A percentile compares a stretch with the other conserved stretches of the same genome.
phyloP scores from a whole-genome alignment of 2,888 invertebrate genomes.

The Pheosia gnoma region DNA sequence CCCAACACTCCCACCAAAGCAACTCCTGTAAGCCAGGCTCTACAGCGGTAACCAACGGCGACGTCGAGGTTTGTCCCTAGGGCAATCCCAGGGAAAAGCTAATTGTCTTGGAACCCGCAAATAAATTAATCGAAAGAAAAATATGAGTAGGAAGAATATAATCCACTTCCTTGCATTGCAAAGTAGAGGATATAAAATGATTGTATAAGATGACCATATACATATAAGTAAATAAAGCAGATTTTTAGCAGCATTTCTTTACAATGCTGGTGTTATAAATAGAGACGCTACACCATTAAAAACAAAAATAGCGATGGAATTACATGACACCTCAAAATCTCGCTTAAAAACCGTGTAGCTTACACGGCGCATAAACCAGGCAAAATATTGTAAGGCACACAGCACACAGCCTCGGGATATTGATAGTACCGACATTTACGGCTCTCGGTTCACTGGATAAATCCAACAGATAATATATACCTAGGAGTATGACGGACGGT shows the following conservation, averaged over 20 bases:
- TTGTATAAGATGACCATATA: too few species aligned
- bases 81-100: too few species aligned
- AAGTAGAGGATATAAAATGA: too few species aligned
- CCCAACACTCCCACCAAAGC: too few species aligned
- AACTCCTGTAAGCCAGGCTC: too few species aligned
- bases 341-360: slow-evolving; percentile 28
- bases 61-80: too few species aligned
- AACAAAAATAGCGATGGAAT: background rate
- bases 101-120: too few species aligned
- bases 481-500: slow-evolving; percentile 53
- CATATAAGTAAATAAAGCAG: background rate
- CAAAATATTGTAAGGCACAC: slow-evolving; percentile 39
- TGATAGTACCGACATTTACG: slow-evolving; percentile 40
- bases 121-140: too few species aligned
- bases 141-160: too few species aligned
- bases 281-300: background rate
- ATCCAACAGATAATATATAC: slow-evolving; percentile 34
- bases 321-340: slow-evolving; percentile 16
- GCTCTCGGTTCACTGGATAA: slow-evolving; percentile 39
- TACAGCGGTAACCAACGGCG: too few species aligned
- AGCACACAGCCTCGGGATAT: slow-evolving; percentile 36
- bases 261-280: background rate
- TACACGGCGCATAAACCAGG: slow-evolving; percentile 34
- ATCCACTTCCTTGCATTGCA: too few species aligned
- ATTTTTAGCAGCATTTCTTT: background rate